Evolutionary conservation across 1,140 invertebrate species (phyloP).

Genomic region (Macrocentrus cingulum): DNA sequence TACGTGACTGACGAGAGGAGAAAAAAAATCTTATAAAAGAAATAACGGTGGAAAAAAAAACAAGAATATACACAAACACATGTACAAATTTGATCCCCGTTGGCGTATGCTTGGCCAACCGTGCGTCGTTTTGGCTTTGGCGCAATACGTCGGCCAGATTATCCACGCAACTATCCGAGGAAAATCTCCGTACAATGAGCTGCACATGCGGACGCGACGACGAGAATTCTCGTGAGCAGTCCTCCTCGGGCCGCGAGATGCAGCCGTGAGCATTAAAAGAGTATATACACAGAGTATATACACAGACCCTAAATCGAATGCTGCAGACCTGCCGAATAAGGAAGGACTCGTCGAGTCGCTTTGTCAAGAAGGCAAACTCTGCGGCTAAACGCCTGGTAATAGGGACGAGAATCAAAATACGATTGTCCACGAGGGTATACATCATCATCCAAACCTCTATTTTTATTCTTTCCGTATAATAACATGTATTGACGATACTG

Average conservation of each 20-base stretch:
- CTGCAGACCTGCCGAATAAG: slow-evolving; percentile 12
- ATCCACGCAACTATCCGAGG: slow-evolving; percentile 50
- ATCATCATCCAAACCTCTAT: slow-evolving; percentile 8
- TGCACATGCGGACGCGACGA: background rate
- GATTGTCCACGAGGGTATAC: slow-evolving; percentile 38
- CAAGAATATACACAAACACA: background rate
- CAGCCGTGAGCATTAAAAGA: background rate
- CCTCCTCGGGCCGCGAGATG: background rate
- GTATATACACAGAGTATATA: background rate
- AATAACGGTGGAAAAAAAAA: slow-evolving; percentile 9
- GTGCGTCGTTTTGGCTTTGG: slow-evolving; percentile 47
- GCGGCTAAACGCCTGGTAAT: slow-evolving; percentile 51
- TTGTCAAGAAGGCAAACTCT: slow-evolving; percentile 58
- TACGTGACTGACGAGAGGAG: slow-evolving; percentile 2
- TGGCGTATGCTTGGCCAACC: slow-evolving; percentile 41
- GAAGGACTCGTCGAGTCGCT: slow-evolving; percentile 47
- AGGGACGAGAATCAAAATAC: slow-evolving; percentile 50
- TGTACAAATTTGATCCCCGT: slow-evolving; percentile 29
- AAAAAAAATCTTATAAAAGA: background rate
- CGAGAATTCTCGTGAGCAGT: background rate
- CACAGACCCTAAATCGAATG: background rate
- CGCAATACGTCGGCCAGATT: slow-evolving; percentile 52
- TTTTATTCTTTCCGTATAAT: slow-evolving; percentile 1
- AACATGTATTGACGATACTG: slow-evolving; percentile 8
- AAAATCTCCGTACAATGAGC: slow-evolving; percentile 26